Base-by-base conservation (phyloP, 2,797 vertebrate genomes). In the Gambusia yucatana region DNA sequence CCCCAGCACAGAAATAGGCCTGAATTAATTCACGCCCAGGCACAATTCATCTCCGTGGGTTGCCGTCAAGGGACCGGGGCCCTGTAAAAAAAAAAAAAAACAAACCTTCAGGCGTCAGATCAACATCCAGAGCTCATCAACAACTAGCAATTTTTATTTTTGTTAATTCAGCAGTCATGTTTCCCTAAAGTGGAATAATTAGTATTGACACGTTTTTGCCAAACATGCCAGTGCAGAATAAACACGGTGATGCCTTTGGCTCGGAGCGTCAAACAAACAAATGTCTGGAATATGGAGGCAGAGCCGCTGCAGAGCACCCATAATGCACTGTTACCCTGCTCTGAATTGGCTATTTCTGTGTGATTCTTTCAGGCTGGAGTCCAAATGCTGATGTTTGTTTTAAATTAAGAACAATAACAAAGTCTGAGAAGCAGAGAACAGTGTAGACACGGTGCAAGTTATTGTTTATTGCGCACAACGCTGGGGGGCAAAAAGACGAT, bases 171-270 rank as follows among this genome's bases (percentile, higher is more conserved):
- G 84, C 87, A 86, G 86, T 81, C 72, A 13, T 85, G 87, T 89
- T 90, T 83, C 36, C 75, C 84, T 91, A 83, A 87, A 91, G 87
- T 88, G 80, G 79, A 86, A 89, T 92, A 89, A 94, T 93, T 91
- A 52, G 87, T 90, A 92, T 91, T 89, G 91, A 94, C 89, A 90
- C 84, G 85, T 86, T 94, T 88, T 89, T 79, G 82, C 85, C 90
- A 92, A 92, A 94, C 92, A 93, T 91, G 91, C 89, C 92, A 90
- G 74, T 10, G 2, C 76, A 78, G 77, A 87, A 77, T 91, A 91
- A 94, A 94, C 91, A 92, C 87, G 91, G 91, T 88, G 91, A 93
- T 81, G 88, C 79, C 77, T 90, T 91, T 91, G 90, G 91, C 91
- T 86, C 75, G 16, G 71, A 79, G 82, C 65, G 44, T 82, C 79